Evolutionary conservation across 92 coral and sea anemone species (phyloP).

Genomic region (Metridium senile): DNA sequence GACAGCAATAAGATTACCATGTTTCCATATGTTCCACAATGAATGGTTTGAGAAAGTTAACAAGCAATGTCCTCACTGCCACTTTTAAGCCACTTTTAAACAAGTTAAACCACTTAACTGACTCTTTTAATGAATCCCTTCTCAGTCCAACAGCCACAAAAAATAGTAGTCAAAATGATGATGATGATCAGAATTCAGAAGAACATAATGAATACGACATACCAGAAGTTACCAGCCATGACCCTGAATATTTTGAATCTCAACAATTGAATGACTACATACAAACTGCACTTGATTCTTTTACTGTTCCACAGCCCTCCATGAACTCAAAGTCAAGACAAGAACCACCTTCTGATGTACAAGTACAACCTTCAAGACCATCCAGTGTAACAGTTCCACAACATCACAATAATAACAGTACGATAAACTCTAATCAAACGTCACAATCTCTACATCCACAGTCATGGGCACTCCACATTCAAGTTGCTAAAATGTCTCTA

Average conservation of each 20-base stretch:
- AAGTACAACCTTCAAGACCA: background rate
- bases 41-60: slow-evolving; percentile 17
- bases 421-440: too few species aligned
- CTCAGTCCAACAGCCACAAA: slow-evolving; percentile 10
- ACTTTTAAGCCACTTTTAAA: slow-evolving; percentile 9
- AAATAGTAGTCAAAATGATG: slow-evolving; percentile 11
- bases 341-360: background rate
- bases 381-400: too few species aligned
- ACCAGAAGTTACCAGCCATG: too few species aligned
- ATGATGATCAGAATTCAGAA: slow-evolving; percentile 15
- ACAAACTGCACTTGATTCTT: slow-evolving; percentile 1
- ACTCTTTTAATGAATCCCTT: slow-evolving; percentile 4
- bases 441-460: slow-evolving; percentile 4
- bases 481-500: background rate
- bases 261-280: background rate
- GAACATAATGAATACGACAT: background rate
- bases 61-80: slow-evolving; percentile 20
- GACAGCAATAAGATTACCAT: slow-evolving; percentile 21
- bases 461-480: slow-evolving; percentile 13
- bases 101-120: slow-evolving; percentile 17
- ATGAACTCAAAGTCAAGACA: background rate
- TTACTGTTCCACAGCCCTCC: slow-evolving; percentile 6
- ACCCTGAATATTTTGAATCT: slow-evolving; percentile 7
- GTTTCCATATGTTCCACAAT: slow-evolving; percentile 28
- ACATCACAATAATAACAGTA: too few species aligned